phyloP scores from a whole-genome alignment of 1,140 invertebrate species.

The Ostrea edulis region DNA sequence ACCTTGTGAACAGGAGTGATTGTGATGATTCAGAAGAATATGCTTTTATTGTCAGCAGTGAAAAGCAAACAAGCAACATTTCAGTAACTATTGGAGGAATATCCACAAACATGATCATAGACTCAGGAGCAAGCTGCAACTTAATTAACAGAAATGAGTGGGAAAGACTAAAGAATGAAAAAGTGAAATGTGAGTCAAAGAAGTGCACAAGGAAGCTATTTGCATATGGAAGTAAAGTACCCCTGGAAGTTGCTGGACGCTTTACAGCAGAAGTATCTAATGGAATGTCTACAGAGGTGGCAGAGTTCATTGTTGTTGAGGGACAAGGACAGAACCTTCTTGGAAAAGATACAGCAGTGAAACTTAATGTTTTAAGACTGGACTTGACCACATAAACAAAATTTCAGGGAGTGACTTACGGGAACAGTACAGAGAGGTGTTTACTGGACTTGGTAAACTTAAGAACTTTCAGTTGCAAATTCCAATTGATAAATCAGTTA shows the following conservation, averaged over 20 bases:
- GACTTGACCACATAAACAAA: neutral
- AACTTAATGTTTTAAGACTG: constrained; percentile 35
- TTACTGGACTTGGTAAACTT: constrained; percentile 58
- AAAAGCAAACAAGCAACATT: neutral
- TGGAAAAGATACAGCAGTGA: constrained; percentile 36
- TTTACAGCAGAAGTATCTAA: constrained; percentile 41
- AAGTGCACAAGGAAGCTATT: constrained; percentile 46
- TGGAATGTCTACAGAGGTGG: neutral
- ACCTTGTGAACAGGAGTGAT: neutral
- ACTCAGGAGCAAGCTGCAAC: constrained; percentile 44
- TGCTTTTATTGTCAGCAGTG: constrained; percentile 33
- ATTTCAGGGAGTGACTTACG: neutral
- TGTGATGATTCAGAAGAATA: constrained; percentile 29
- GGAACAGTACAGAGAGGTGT: constrained; percentile 30
- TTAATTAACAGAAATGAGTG: constrained; percentile 21
- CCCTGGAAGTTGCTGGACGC: constrained; percentile 44
- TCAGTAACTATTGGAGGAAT: constrained; percentile 35
- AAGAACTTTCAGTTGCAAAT: constrained; percentile 57
- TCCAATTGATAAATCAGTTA: constrained; percentile 53
- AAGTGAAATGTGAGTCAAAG: constrained; percentile 14
- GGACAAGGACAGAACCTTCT: constrained; percentile 35
- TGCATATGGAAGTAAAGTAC: constrained; percentile 44
- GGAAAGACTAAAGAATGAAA: constrained; percentile 29
- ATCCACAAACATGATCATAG: constrained; percentile 33
- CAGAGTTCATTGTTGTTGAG: constrained; percentile 45